phyloP scores from a whole-genome alignment of 2,797 vertebrate species.

The Poeciliopsis presidionis region DNA sequence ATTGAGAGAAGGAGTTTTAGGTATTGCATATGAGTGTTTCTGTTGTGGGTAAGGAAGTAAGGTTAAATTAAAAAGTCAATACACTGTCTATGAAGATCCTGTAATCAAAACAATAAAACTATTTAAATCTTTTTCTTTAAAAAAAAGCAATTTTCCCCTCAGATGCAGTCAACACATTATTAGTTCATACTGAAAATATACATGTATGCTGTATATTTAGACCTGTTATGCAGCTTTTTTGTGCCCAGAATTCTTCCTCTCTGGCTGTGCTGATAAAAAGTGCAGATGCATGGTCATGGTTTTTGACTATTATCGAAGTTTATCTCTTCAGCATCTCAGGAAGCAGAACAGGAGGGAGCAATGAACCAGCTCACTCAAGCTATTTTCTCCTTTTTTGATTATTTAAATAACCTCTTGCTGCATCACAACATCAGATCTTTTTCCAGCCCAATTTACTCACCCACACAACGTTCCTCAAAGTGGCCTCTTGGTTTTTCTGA shows the following conservation, averaged over 20 bases:
- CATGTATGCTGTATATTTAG: neutral
- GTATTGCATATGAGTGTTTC: conserved; percentile 35
- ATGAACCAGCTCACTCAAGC: conserved; percentile 29
- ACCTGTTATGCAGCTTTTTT: neutral
- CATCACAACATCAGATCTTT: conserved; percentile 26
- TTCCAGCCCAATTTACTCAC: conserved; percentile 13
- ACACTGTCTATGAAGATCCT: conserved; percentile 53
- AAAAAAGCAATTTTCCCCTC: no score
- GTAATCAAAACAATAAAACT: conserved; percentile 6
- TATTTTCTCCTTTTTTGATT: conserved; percentile 41
- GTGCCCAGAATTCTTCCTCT: neutral
- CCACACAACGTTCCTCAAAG: conserved; percentile 5
- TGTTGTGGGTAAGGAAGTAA: conserved; percentile 68
- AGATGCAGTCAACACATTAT: neutral
- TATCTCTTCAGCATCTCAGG: conserved; percentile 38
- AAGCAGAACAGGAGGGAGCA: conserved; percentile 35
- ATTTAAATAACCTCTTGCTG: conserved; percentile 45
- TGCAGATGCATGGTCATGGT: neutral
- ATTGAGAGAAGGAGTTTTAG: conserved; percentile 13
- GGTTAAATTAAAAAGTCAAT: conserved; percentile 70
- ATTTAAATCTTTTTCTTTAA: no score
- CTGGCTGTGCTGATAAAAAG: neutral
- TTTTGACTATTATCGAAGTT: conserved; percentile 28
- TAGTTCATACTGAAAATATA: neutral
- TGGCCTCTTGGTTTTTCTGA: conserved; percentile 8